Evolutionary conservation across 2,797 vertebrate species (phyloP).

Genomic region (Garrulus glandarius): DNA sequence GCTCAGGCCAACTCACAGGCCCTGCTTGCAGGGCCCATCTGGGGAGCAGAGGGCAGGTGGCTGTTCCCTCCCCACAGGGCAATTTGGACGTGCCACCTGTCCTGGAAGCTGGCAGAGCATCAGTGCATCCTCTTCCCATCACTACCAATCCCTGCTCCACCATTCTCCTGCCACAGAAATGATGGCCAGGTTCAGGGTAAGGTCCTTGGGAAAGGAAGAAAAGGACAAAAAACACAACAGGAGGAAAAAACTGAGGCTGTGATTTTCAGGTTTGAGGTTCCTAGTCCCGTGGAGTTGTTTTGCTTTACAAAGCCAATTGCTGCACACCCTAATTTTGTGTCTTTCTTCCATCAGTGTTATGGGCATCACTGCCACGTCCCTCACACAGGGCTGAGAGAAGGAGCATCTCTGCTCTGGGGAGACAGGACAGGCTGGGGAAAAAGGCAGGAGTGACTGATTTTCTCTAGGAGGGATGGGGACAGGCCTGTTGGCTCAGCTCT

Average conservation of each 20-base stretch:
- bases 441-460: neutral
- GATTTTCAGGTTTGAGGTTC: neutral
- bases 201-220: neutral
- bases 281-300: accelerated
- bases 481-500: neutral
- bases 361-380: neutral
- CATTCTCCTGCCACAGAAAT: neutral
- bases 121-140: neutral
- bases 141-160: neutral
- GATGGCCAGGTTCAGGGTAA: neutral
- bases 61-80: neutral
- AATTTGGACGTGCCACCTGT: neutral
- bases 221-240: neutral
- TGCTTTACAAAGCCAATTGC: neutral
- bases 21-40: neutral
- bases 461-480: neutral
- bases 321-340: accelerated
- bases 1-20: neutral
- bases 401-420: neutral
- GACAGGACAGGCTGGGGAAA: neutral
- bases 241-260: neutral
- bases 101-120: neutral
- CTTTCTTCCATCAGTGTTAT: neutral
- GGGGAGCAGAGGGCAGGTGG: neutral
- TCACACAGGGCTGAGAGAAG: neutral